These are phyloP conservation scores for Ptilodon capucinus DNA, from an alignment of 2,888 invertebrate species.

Conservation along the genomic window DNA sequence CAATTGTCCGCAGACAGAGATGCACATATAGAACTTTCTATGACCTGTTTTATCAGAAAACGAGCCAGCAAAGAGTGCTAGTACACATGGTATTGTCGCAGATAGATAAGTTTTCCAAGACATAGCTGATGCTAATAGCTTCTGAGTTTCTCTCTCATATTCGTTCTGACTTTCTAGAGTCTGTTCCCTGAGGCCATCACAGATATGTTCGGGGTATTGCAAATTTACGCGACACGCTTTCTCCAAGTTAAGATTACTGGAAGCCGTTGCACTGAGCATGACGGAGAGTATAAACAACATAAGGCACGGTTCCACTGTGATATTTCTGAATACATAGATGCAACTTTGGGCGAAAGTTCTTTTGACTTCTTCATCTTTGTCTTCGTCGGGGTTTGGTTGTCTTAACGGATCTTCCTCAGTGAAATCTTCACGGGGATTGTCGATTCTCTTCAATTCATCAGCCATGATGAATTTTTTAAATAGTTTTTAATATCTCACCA, in stretches of 20 bases:
- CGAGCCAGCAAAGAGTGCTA: conserved; percentile 90
- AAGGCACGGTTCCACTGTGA: conserved; percentile 64
- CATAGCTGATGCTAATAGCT: conserved; percentile 87
- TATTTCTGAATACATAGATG: conserved; percentile 36
- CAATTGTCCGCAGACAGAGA: conserved; percentile 88
- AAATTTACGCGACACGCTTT: conserved; percentile 93
- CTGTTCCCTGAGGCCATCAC: conserved; percentile 86
- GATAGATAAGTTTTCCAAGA: conserved; percentile 92
- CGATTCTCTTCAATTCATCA: conserved; percentile 3
- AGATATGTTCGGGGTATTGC: conserved; percentile 86
- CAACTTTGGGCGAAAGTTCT: conserved; percentile 40
- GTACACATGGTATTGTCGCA: conserved; percentile 87
- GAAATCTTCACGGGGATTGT: conserved; percentile 11
- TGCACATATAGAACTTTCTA: conserved; percentile 88
- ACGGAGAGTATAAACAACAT: conserved; percentile 47
- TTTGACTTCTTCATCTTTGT: conserved; percentile 15
- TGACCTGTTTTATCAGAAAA: conserved; percentile 86
- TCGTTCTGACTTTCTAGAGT: conserved; percentile 79
- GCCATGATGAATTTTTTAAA: conserved; percentile 12
- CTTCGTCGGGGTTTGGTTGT: conserved; percentile 10
- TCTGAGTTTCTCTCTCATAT: conserved; percentile 84
- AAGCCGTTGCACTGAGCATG: conserved; percentile 84
- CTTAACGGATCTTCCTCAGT: conserved; percentile 26
- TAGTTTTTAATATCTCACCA: no score
- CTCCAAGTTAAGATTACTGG: conserved; percentile 91